A percentile compares a stretch with the other conserved stretches of the same genome.
These are phyloP conservation scores for Crocodylus rhombifer DNA, from an alignment of 2,797 vertebrate species.

Conservation along the genomic window DNA sequence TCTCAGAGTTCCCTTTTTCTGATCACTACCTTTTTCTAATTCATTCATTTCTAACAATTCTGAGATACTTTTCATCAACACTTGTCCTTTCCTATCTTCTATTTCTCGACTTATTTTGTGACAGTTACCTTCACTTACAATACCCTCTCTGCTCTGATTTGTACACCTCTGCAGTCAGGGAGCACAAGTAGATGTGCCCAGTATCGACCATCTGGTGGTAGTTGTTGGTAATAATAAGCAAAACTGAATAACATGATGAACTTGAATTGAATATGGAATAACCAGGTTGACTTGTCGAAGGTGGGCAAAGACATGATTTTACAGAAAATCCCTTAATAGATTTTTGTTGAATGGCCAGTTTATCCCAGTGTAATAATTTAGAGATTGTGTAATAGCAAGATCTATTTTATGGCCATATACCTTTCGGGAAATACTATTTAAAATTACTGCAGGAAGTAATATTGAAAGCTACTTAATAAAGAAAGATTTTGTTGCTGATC, in stretches of 20 bases:
- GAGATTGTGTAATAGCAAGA: background rate
- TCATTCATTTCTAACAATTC: conserved; percentile 12
- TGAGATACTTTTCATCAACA: background rate
- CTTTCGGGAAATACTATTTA: too few species aligned
- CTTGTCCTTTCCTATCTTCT: background rate
- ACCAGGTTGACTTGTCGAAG: background rate
- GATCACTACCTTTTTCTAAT: background rate
- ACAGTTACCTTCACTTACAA: background rate
- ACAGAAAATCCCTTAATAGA: background rate
- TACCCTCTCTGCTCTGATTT: background rate
- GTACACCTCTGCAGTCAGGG: background rate
- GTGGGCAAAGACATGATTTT: background rate
- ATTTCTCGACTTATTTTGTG: background rate
- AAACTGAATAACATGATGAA: background rate
- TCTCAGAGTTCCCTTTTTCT: background rate
- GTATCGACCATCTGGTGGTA: background rate
- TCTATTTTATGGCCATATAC: too few species aligned
- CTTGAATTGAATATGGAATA: background rate
- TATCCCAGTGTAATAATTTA: background rate
- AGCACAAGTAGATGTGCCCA: background rate
- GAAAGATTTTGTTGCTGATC: background rate
- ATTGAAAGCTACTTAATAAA: background rate
- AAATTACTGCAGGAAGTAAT: too few species aligned
- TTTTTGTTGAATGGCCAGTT: background rate
- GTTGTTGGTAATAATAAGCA: background rate